Conservation (phyloP, 2,797 vertebrate genomes). For the Coluber constrictor region DNA sequence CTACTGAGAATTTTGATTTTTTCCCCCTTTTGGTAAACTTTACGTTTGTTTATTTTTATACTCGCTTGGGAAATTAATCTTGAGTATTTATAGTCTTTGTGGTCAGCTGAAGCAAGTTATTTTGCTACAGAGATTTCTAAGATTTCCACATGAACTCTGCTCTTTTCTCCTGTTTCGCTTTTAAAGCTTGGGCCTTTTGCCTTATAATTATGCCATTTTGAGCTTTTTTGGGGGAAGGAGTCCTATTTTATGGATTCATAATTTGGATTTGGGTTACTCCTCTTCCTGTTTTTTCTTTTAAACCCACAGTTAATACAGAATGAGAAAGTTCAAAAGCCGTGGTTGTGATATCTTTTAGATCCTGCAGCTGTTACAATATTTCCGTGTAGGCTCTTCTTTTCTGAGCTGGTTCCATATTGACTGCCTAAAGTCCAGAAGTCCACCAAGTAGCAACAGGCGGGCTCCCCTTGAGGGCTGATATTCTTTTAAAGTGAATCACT, state of each 20-base stretch:
- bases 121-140: conserved; percentile 21
- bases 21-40: background rate
- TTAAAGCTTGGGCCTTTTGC: background rate
- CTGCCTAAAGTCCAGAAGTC: background rate
- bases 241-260: background rate
- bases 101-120: conserved; percentile 4
- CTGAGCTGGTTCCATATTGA: background rate
- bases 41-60: conserved; percentile 24
- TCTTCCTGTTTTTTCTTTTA: background rate
- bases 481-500: background rate
- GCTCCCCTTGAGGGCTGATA: background rate
- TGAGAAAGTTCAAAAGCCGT: background rate
- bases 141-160: conserved; percentile 13
- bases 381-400: background rate
- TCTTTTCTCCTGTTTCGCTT: background rate
- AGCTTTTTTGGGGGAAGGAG: background rate
- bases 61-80: conserved; percentile 32
- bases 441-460: background rate
- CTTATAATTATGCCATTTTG: conserved; percentile 1
- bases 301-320: too few relatives aligned
- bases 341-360: background rate
- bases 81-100: conserved; percentile 28
- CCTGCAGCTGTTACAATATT: background rate
- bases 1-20: background rate
- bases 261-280: background rate